Evolutionary conservation across 2,797 vertebrate genomes (phyloP), one percentile per base, ranked within the genome.

Genomic region (Microcaecilia unicolor): DNA sequence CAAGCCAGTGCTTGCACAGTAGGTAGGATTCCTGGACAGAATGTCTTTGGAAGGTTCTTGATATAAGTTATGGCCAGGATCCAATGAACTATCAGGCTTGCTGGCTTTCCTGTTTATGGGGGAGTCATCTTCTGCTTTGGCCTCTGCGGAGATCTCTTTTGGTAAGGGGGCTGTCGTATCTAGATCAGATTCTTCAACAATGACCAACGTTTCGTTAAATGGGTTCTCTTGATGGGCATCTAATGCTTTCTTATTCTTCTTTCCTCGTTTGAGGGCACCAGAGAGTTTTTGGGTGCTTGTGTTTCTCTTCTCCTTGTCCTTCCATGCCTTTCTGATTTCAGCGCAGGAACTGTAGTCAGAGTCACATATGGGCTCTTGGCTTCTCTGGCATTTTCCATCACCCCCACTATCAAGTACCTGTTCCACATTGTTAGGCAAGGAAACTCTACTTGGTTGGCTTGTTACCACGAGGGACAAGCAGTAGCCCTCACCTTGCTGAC

Each of bases 291-390:
- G 41, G 13, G n/a, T 28, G 6, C 13, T 21, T 3, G 9, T 33
- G 15, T 37, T 40, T n/a, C 50, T 64, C 30, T 50, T 76, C 22
- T 83, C 81, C 38, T 83, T 54, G 3, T 80, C 80, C 43, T 66
- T 74, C 84, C 78, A 83, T 9, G 63, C 68, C 1, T 59, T 71
- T 18, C 71, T 64, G 44, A 81, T 78, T 49, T 83, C 79, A 5
- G 73, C 66, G 28, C 78, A 82, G 3, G 78, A 71, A 18, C 49
- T 68, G 42, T 74, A 78, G 30, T n/a, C n/a, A n/a, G n/a, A n/a
- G n/a, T n/a, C n/a, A n/a, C n/a, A n/a, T n/a, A 74, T 67, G 5
- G 64, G 27, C 14, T 64, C 64, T 15, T 49, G 27, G 25, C 48
- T 44, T 12, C 22, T 10, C 6, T 22, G 12, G 11, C 10, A 9